These are phyloP conservation scores for Sebastes itinus DNA, from an alignment of 2,797 vertebrate species.

Conservation along the genomic window DNA sequence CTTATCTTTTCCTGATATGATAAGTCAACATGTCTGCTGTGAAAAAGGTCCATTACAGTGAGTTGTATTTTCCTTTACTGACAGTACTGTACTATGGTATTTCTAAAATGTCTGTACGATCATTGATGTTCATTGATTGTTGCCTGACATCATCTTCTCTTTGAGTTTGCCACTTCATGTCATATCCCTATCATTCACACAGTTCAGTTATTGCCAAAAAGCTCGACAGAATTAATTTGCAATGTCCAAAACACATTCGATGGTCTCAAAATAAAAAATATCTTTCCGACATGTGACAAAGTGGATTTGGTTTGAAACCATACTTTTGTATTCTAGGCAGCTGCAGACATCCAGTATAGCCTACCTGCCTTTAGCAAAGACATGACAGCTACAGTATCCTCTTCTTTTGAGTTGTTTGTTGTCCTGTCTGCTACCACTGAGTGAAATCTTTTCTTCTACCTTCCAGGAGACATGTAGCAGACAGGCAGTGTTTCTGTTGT, in stretches of 20 bases:
- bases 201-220: neutral
- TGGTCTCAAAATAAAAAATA: neutral
- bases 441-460: neutral
- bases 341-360: neutral
- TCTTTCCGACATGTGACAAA: neutral
- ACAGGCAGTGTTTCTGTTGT: neutral
- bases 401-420: constrained; percentile 7
- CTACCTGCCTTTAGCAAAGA: neutral
- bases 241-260: neutral
- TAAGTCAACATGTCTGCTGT: too few species aligned
- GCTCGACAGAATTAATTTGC: neutral
- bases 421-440: neutral
- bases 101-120: neutral
- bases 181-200: neutral
- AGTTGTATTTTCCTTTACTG: neutral
- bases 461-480: neutral
- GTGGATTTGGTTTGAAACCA: constrained; percentile 1
- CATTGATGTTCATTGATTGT: too few species aligned
- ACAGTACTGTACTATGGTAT: neutral
- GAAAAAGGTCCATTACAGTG: neutral
- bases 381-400: constrained; percentile 6
- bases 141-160: neutral
- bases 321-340: neutral
- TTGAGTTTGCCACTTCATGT: neutral
- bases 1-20: too few species aligned